Conservation (phyloP, 2,113 vertebrate species). For the Calypte anna region DNA sequence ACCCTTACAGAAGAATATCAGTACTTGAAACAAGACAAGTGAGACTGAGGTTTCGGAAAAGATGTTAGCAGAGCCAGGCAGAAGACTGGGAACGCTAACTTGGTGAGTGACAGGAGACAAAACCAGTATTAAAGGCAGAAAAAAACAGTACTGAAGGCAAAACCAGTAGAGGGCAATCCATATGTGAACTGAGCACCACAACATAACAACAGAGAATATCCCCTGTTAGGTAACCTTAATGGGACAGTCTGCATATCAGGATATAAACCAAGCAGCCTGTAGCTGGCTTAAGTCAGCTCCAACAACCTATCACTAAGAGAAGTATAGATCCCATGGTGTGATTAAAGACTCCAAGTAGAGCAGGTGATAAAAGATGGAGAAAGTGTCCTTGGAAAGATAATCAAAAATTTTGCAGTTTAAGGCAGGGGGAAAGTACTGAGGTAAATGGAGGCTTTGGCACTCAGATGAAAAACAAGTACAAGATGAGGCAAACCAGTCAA, state of each 20-base stretch:
- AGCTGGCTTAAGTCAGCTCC: background rate
- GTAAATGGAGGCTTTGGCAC: background rate
- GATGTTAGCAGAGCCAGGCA: background rate
- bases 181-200: background rate
- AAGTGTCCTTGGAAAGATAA: background rate
- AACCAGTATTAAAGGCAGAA: background rate
- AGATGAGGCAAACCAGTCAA: background rate
- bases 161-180: background rate
- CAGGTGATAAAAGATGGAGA: background rate
- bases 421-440: background rate
- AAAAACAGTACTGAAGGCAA: background rate
- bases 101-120: background rate
- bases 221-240: background rate
- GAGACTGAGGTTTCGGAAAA: background rate
- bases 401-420: background rate
- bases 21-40: background rate
- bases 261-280: background rate
- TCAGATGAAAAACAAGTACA: background rate
- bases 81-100: background rate
- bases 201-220: background rate
- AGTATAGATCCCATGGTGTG: background rate
- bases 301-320: background rate
- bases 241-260: background rate
- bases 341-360: background rate
- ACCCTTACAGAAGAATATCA: background rate